Evolutionary conservation across 2,888 invertebrate genomes (phyloP).

Genomic region (Clepsis dumicolana): DNA sequence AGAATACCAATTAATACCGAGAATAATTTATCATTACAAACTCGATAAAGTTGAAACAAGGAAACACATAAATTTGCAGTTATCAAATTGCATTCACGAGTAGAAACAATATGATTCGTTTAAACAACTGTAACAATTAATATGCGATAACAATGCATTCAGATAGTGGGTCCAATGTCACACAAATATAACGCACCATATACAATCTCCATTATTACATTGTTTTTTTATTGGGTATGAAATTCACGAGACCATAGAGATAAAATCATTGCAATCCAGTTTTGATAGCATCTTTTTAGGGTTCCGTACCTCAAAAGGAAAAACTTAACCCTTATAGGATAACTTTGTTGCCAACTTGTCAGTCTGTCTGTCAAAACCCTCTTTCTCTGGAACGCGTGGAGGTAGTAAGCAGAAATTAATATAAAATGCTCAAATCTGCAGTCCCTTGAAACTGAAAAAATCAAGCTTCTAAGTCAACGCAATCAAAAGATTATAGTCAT

Average conservation of each 20-base stretch:
- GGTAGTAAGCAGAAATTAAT: too few relatives aligned
- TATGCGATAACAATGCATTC: conserved; percentile 26
- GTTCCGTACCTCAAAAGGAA: too few relatives aligned
- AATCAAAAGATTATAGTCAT: too few relatives aligned
- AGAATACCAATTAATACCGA: neutral
- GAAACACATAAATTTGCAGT: conserved; percentile 11
- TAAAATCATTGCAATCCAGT: too few relatives aligned
- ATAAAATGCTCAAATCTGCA: too few relatives aligned
- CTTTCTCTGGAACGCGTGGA: too few relatives aligned
- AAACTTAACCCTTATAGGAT: too few relatives aligned
- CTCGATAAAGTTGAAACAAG: conserved; percentile 7
- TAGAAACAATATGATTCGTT: conserved; percentile 16
- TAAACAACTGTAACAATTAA: conserved; percentile 30
- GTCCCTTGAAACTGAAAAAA: too few relatives aligned
- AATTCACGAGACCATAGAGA: conserved; percentile 3
- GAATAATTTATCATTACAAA: conserved; percentile 4
- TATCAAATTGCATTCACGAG: conserved; percentile 18
- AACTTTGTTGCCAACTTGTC: too few relatives aligned
- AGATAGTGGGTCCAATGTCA: conserved; percentile 20
- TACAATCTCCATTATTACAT: neutral
- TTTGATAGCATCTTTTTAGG: neutral
- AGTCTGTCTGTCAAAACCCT: too few relatives aligned
- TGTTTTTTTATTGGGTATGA: neutral
- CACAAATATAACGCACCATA: conserved; percentile 10
- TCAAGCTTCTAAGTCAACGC: too few relatives aligned